A percentile compares a stretch with the other conserved stretches of the same genome.
These are phyloP conservation scores for Rhabdomys pumilio DNA, from an alignment of 2,797 vertebrate genomes.

Conservation along the genomic window DNA sequence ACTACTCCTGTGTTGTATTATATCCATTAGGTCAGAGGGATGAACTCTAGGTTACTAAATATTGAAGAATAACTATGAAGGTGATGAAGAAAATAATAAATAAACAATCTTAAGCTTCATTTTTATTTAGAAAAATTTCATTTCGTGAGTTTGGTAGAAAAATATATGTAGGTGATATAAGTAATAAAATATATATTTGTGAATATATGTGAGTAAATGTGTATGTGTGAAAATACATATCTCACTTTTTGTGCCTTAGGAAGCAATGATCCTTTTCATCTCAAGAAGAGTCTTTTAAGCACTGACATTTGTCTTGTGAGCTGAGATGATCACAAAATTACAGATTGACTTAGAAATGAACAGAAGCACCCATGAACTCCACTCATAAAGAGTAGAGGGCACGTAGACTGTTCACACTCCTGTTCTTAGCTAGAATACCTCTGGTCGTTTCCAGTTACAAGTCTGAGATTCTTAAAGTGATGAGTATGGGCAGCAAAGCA, in stretches of 20 bases:
- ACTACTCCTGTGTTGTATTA: background rate
- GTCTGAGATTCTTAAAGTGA: constrained; percentile 39
- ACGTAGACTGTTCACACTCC: background rate
- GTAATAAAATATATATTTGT: background rate
- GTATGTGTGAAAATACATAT: background rate
- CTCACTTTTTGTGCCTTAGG: background rate
- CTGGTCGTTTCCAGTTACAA: background rate
- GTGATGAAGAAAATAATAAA: background rate
- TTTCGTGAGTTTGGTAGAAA: background rate
- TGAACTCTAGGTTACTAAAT: background rate
- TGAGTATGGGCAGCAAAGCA: background rate
- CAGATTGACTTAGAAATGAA: background rate
- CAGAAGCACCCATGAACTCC: background rate
- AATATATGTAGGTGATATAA: background rate
- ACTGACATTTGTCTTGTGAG: background rate
- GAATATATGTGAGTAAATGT: no score
- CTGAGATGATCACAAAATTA: background rate
- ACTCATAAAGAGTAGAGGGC: background rate
- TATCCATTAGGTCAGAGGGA: background rate
- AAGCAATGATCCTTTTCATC: background rate
- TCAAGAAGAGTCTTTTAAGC: constrained; percentile 13
- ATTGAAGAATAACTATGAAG: background rate
- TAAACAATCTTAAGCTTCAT: background rate
- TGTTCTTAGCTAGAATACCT: background rate
- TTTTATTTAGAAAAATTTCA: constrained; percentile 5